Evolutionary conservation across 1,140 invertebrate genomes (phyloP).

Genomic region (Harlomillsia oculata): DNA sequence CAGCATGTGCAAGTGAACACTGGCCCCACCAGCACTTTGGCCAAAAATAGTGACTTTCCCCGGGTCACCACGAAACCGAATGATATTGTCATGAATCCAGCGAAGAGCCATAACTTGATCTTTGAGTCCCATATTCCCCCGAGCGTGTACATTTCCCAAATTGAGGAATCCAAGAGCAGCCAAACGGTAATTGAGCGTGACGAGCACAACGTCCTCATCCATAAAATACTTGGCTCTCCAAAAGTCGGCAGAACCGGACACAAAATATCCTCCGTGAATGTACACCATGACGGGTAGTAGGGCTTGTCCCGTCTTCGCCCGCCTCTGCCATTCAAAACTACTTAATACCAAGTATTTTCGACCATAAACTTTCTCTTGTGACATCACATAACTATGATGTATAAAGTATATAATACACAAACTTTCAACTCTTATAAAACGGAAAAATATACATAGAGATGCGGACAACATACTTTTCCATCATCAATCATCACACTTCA

Average conservation of each 20-base stretch:
- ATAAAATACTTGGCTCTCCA: slow-evolving; percentile 37
- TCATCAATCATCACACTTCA: too few relatives aligned
- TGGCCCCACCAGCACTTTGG: slow-evolving; percentile 7
- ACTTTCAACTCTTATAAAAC: slow-evolving; percentile 8
- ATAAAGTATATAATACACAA: neutral
- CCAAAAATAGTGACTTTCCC: slow-evolving; percentile 9
- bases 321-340: too few relatives aligned
- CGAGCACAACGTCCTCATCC: slow-evolving; percentile 40
- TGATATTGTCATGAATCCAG: slow-evolving; percentile 27
- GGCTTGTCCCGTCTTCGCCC: too few relatives aligned
- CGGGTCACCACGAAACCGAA: slow-evolving; percentile 2
- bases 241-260: slow-evolving; percentile 7
- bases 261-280: slow-evolving; percentile 22
- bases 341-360: too few relatives aligned
- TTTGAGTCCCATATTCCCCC: slow-evolving; percentile 21
- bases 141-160: slow-evolving; percentile 3
- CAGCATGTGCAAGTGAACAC: slow-evolving; percentile 1
- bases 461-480: too few relatives aligned
- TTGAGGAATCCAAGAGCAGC: slow-evolving; percentile 38
- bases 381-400: neutral
- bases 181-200: slow-evolving; percentile 47
- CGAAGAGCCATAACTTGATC: slow-evolving; percentile 16
- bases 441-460: neutral
- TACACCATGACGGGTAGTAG: slow-evolving; percentile 27
- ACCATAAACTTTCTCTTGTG: neutral